Evolutionary conservation across 2,797 vertebrate genomes (phyloP).

Genomic region (Tokudaia muenninki): DNA sequence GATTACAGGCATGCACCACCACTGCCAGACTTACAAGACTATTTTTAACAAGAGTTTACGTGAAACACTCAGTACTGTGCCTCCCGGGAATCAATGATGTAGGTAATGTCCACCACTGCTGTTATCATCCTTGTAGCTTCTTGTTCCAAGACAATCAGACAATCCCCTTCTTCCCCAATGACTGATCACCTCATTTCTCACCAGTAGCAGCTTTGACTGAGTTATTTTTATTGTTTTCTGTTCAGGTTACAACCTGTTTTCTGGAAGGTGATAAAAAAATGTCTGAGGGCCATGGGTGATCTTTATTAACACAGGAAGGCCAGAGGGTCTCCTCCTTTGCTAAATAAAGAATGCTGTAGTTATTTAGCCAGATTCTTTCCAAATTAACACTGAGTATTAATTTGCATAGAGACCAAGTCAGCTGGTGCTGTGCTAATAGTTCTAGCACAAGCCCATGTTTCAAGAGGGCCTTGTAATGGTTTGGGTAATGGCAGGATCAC

Average conservation of each 20-base stretch:
- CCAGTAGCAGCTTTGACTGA: background rate
- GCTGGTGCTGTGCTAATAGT: background rate
- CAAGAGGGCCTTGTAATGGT: too few relatives aligned
- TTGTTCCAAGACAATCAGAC: background rate
- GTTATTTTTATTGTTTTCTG: background rate
- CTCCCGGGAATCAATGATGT: background rate
- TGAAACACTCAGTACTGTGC: background rate
- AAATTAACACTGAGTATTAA: background rate
- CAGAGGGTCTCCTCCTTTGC: background rate
- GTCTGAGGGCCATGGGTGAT: background rate
- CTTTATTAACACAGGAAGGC: background rate
- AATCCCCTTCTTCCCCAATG: background rate
- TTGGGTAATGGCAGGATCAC: background rate
- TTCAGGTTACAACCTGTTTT: background rate
- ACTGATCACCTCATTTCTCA: background rate
- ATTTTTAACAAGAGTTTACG: background rate
- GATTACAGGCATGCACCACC: too few relatives aligned
- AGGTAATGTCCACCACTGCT: background rate
- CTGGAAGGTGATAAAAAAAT: background rate
- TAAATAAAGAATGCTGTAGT: background rate
- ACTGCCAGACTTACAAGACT: background rate
- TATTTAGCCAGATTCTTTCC: constrained; percentile 7
- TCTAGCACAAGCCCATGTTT: background rate
- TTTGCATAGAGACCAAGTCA: background rate
- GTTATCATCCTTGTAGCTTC: background rate